phyloP scores from a whole-genome alignment of 2,113 vertebrate species.

The Oreochromis niloticus region DNA sequence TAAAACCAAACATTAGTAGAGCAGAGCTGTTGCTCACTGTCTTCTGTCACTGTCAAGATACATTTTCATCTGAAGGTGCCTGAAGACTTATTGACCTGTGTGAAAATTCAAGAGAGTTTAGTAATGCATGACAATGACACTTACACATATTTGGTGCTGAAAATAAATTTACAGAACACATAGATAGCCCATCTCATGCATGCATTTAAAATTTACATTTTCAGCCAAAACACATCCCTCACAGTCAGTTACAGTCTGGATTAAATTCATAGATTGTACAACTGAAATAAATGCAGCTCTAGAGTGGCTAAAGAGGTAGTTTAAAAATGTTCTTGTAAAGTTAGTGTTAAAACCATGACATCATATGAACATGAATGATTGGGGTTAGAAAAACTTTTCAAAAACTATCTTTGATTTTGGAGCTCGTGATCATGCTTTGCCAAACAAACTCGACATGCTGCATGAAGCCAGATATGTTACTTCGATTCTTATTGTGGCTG shows the following conservation, averaged over 20 bases:
- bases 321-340: background rate
- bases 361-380: background rate
- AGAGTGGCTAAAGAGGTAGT: background rate
- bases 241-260: background rate
- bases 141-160: accelerated
- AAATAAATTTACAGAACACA: accelerated
- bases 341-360: background rate
- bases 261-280: background rate
- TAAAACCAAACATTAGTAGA: background rate
- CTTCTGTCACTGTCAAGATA: too few species aligned
- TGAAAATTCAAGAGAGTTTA: background rate
- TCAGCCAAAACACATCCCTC: background rate
- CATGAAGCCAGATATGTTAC: background rate
- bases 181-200: background rate
- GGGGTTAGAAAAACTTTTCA: accelerated
- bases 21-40: accelerated
- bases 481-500: background rate
- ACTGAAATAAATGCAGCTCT: background rate
- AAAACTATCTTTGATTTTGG: background rate
- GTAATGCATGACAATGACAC: background rate
- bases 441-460: background rate
- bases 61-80: background rate
- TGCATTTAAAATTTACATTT: background rate
- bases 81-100: background rate
- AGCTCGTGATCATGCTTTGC: background rate